phyloP scores from a whole-genome alignment of 2,113 vertebrate genomes.

The Calyptommatus sinebrachiatus region DNA sequence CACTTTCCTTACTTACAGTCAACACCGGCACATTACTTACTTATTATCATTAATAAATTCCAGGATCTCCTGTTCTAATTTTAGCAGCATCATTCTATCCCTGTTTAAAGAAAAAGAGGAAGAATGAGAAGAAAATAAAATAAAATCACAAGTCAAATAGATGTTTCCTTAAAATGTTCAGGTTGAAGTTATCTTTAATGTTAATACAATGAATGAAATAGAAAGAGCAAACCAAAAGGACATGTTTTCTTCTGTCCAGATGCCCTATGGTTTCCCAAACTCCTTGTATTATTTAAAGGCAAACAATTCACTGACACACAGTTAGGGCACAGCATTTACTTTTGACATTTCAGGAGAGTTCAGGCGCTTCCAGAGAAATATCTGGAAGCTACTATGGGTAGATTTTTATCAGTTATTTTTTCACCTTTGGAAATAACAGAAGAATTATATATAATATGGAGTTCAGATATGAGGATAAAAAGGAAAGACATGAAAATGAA shows the following conservation, averaged over 20 bases:
- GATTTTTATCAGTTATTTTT: constrained; percentile 29
- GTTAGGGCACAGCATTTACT: not conserved
- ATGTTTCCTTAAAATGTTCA: not conserved
- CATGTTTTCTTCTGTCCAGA: not conserved
- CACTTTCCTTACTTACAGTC: not conserved
- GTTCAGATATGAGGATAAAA: too few relatives aligned
- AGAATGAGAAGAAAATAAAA: constrained; percentile 25
- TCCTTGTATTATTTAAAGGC: constrained; percentile 12
- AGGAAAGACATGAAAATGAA: too few relatives aligned
- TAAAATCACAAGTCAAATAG: constrained; percentile 22
- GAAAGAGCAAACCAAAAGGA: fast-evolving
- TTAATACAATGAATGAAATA: not conserved
- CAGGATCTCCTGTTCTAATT: constrained; percentile 99
- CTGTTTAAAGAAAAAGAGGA: constrained; percentile 67
- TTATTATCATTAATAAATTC: constrained; percentile 98
- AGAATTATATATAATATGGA: too few relatives aligned
- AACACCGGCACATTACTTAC: constrained; percentile 72
- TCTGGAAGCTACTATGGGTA: constrained; percentile 4
- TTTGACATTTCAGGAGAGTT: constrained; percentile 11
- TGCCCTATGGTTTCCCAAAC: constrained; percentile 32
- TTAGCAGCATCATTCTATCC: constrained; percentile 99
- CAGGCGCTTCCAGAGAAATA: not conserved
- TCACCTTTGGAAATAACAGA: not conserved
- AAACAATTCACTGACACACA: constrained; percentile 19
- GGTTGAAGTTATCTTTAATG: not conserved